A percentile compares a stretch with the other conserved stretches of the same genome.
Conservation (phyloP, 2,797 vertebrate species). For the Epinephelus malabaricus region DNA sequence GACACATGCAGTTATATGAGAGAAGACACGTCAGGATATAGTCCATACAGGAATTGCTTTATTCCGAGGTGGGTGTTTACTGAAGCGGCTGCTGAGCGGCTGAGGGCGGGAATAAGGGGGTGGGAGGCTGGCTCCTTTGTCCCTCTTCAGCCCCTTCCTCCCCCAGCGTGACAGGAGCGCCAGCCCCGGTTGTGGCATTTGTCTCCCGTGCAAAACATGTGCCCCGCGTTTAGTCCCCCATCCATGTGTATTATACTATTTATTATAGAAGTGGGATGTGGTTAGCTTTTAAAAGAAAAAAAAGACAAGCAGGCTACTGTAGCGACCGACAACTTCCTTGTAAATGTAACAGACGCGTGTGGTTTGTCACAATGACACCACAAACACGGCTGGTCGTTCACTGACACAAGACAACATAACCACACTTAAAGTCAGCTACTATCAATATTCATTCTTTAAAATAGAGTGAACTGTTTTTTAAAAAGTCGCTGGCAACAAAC, state of each 20-base stretch:
- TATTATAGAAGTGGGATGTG: neutral
- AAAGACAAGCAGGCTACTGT: neutral
- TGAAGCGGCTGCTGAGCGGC: slow-evolving; percentile 28
- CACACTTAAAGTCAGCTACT: neutral
- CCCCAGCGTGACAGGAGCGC: slow-evolving; percentile 54
- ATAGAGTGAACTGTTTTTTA: neutral
- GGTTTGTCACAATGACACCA: neutral
- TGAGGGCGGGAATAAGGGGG: slow-evolving; percentile 70
- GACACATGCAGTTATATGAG: neutral
- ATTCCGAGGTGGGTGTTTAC: slow-evolving; percentile 15
- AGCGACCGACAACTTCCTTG: slow-evolving; percentile 25
- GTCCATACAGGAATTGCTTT: neutral
- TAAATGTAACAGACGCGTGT: neutral
- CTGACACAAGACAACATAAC: neutral
- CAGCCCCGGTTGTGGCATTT: slow-evolving; percentile 6
- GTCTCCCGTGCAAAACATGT: slow-evolving; percentile 16
- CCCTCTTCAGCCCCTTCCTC: slow-evolving; percentile 61
- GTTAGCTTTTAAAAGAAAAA: no score
- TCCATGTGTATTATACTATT: neutral
- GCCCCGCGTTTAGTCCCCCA: neutral
- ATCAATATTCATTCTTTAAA: neutral
- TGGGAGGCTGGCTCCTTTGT: slow-evolving; percentile 76
- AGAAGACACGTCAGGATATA: neutral
- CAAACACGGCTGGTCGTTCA: neutral
- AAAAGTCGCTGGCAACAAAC: slow-evolving; percentile 8